Percentiles rank a stretch among this genome's conserved stretches.
These are phyloP conservation scores for Chiloscyllium plagiosum DNA, from an alignment of 2,113 vertebrate species.

Conservation along the genomic window DNA sequence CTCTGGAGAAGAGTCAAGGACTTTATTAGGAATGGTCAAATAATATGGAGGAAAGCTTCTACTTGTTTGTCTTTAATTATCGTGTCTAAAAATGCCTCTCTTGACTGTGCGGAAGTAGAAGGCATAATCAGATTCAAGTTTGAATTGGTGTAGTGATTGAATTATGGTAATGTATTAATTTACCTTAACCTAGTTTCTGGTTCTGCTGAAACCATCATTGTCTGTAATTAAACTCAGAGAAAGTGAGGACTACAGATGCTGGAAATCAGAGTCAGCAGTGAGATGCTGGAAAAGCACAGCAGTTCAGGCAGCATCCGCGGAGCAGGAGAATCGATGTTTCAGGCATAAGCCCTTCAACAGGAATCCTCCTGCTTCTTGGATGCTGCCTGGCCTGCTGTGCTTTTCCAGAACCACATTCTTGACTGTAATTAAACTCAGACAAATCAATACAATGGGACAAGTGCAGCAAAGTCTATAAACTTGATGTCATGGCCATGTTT, in stretches of 20 bases:
- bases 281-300: too few relatives aligned
- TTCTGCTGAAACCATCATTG: background rate
- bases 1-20: background rate
- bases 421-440: background rate
- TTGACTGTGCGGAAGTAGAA: background rate
- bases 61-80: background rate
- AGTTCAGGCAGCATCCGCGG: too few relatives aligned
- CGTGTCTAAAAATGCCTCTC: background rate
- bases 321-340: too few relatives aligned
- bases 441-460: background rate
- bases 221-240: background rate
- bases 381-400: too few relatives aligned
- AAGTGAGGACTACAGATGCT: too few relatives aligned
- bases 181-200: background rate
- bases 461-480: background rate
- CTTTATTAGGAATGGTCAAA: background rate
- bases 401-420: background rate
- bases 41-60: background rate
- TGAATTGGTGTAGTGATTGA: background rate
- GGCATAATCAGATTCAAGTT: background rate
- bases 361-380: too few relatives aligned
- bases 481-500: background rate
- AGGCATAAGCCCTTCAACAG: too few relatives aligned
- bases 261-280: too few relatives aligned
- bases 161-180: background rate